Evolutionary conservation across 2,797 vertebrate species (phyloP), one percentile per base, ranked within the genome.

Genomic region (Poeciliopsis turneri): DNA sequence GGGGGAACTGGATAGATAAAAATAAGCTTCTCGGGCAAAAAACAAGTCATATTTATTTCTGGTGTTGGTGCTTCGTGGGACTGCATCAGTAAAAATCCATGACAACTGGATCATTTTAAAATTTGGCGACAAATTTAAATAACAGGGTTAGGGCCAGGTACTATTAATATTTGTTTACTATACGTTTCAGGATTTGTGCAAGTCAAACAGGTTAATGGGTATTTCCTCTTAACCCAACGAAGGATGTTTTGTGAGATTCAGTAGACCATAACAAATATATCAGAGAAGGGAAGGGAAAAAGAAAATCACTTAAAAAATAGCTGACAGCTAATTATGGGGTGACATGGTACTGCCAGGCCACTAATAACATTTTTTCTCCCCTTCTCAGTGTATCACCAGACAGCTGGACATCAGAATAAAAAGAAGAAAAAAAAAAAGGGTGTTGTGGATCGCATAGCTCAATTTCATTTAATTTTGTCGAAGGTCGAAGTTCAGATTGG

Each of bases 401-500:
- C 81, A 82, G 78, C 70, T 84, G 69, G 83, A 89, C 80, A 84
- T 82, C 33, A 84, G 25, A 73, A 76, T 82, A 70, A 43, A 66
- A 74, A 87, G 47, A 72, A 86, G n/a, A 74, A 33, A 78, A 41
- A 78, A 41, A 72, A 86, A 47, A 30, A 3, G 5, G 55, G 12
- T 12, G 66, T 77, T 77, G 85, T 79, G 61, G 61, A 57, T 78
- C 68, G 23, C 75, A 85, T 81, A 45, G 66, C 66, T 88, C 84
- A 91, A 84, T 92, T 90, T 91, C 72, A 75, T 92, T 89, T 87
- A 51, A 87, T 88, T 77, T 51, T 66, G 69, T 81, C 43, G 1
- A 30, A 86, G 82, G 90, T 93, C 87, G 91, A 81, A 87, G 91
- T 85, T 92, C 83, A 91, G 12, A 83, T 75, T 72, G 72, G 43